phyloP scores from a whole-genome alignment of 2,888 invertebrate genomes.

The Plemyria rubiginata region DNA sequence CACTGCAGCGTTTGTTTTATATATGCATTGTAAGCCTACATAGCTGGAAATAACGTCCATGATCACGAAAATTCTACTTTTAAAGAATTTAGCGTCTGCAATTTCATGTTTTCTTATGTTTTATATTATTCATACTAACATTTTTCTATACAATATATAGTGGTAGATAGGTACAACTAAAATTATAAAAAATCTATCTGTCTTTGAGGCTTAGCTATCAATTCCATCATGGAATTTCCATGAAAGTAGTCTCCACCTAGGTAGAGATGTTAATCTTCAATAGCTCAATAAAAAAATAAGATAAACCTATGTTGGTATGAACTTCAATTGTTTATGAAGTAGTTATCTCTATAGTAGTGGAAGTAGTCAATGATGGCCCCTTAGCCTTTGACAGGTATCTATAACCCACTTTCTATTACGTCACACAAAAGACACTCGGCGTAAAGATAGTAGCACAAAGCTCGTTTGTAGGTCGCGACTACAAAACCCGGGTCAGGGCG shows the following conservation, averaged over 20 bases:
- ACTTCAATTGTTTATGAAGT: not conserved
- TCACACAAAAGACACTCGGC: slow-evolving; percentile 9
- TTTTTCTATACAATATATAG: too few relatives aligned
- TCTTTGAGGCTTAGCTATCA: too few relatives aligned
- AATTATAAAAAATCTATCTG: too few relatives aligned
- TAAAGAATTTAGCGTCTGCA: slow-evolving; percentile 1
- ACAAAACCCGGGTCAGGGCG: slow-evolving; percentile 18
- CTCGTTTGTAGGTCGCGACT: slow-evolving; percentile 24
- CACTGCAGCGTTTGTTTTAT: not conserved
- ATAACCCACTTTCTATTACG: slow-evolving; percentile 24
- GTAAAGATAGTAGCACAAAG: slow-evolving; percentile 18
- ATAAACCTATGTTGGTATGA: not conserved
- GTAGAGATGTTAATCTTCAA: too few relatives aligned
- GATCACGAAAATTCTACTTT: not conserved
- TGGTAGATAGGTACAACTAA: too few relatives aligned
- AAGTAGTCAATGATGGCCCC: slow-evolving; percentile 7
- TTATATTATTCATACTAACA: too few relatives aligned
- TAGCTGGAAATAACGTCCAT: not conserved
- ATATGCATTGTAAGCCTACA: not conserved
- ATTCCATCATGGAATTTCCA: too few relatives aligned
- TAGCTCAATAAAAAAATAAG: too few relatives aligned
- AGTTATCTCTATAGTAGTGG: too few relatives aligned
- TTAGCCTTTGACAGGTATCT: slow-evolving; percentile 7
- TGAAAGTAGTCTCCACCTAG: too few relatives aligned
- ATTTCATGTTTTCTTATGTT: too few relatives aligned